phyloP scores from a whole-genome alignment of 2,113 vertebrate species.

The Dolichotis patagonum region DNA sequence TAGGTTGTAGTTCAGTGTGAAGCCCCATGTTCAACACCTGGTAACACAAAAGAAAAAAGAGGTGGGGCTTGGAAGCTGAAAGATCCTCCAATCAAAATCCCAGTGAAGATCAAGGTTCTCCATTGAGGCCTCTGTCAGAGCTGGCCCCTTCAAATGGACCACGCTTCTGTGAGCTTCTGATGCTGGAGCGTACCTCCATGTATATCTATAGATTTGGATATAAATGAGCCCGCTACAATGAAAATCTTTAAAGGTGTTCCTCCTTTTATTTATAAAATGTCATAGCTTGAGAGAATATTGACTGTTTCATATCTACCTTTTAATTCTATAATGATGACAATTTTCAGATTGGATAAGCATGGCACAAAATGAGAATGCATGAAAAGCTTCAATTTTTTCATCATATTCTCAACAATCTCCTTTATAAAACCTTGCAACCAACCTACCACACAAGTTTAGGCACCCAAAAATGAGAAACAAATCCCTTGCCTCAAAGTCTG shows the following conservation, averaged over 20 bases:
- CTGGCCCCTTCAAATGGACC: too few relatives aligned
- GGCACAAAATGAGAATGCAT: not conserved
- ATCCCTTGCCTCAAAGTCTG: not conserved
- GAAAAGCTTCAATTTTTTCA: too few relatives aligned
- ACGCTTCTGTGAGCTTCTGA: not conserved
- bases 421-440: not conserved
- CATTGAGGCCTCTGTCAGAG: not conserved
- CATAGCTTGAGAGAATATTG: not conserved
- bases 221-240: not conserved
- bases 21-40: not conserved
- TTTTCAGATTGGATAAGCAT: slow-evolving; percentile 42
- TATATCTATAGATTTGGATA: not conserved
- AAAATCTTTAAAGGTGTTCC: not conserved
- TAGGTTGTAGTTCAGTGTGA: not conserved
- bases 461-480: not conserved
- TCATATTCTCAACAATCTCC: not conserved
- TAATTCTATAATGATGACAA: not conserved
- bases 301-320: not conserved
- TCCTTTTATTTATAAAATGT: slow-evolving; percentile 11
- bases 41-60: not conserved
- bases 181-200: not conserved
- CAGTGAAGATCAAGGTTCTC: not conserved
- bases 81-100: not conserved
- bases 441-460: not conserved
- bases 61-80: not conserved